Percentiles rank a stretch among this genome's conserved stretches.
These are phyloP conservation scores for Sinosuthora webbiana DNA, from an alignment of 2,113 vertebrate genomes.

Conservation along the genomic window DNA sequence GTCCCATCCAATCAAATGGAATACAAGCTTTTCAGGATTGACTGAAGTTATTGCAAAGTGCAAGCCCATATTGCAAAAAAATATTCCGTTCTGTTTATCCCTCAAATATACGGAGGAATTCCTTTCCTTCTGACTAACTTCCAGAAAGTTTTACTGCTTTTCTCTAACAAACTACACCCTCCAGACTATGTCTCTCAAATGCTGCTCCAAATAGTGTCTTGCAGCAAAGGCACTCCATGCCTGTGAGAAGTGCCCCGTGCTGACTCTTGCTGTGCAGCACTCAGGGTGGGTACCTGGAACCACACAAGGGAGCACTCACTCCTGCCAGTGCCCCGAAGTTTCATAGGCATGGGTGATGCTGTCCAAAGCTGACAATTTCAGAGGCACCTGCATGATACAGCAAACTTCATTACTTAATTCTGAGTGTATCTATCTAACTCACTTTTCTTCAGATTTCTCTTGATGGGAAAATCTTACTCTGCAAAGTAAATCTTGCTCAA, in stretches of 20 bases:
- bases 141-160: background rate
- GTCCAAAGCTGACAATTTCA: background rate
- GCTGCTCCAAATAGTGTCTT: background rate
- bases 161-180: background rate
- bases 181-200: background rate
- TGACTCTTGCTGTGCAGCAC: background rate
- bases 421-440: background rate
- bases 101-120: background rate
- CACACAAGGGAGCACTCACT: rapidly evolving
- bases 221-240: background rate
- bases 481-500: background rate
- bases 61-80: background rate
- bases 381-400: background rate
- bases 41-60: background rate
- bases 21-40: background rate
- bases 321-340: background rate
- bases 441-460: background rate
- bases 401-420: background rate
- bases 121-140: background rate
- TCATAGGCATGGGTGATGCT: background rate
- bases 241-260: background rate
- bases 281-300: background rate
- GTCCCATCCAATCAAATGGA: background rate
- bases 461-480: background rate
- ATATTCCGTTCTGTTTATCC: background rate